These are phyloP conservation scores for Cataglyphis livida DNA, from an alignment of 2,888 invertebrate species.

Conservation along the genomic window DNA sequence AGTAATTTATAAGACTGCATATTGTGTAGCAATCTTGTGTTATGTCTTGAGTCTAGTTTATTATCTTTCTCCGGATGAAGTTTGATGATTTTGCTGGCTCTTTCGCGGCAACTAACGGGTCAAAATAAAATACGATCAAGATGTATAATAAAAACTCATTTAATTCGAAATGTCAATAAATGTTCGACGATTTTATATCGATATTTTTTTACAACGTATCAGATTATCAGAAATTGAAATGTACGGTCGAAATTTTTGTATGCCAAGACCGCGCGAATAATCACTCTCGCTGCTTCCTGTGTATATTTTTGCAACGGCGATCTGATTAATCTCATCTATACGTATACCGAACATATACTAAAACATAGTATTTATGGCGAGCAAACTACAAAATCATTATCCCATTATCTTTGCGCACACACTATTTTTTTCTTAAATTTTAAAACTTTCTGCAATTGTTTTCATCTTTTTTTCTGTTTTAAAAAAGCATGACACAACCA, in stretches of 20 bases:
- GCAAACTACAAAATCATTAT: slow-evolving; percentile 13
- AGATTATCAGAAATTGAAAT: slow-evolving; percentile 21
- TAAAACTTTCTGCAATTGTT: background rate
- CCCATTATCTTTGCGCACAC: background rate
- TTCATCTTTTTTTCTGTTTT: background rate
- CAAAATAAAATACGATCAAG: background rate
- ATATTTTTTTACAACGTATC: slow-evolving; percentile 3
- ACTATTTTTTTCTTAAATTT: background rate
- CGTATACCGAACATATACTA: slow-evolving; percentile 20
- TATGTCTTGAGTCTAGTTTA: background rate
- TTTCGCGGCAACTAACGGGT: background rate
- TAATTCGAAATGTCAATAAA: slow-evolving; percentile 14
- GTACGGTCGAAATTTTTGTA: slow-evolving; percentile 43
- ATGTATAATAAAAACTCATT: slow-evolving; percentile 17
- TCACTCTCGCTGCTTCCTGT: slow-evolving; percentile 54
- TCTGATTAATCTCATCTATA: slow-evolving; percentile 45
- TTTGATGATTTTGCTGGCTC: slow-evolving; percentile 1
- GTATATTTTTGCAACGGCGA: slow-evolving; percentile 61
- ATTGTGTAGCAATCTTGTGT: background rate
- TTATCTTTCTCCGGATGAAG: background rate
- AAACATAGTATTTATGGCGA: slow-evolving; percentile 36
- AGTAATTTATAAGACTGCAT: background rate
- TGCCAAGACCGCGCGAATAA: slow-evolving; percentile 28
- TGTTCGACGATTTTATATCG: slow-evolving; percentile 9
- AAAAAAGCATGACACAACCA: background rate